A percentile compares a stretch with the other conserved stretches of the same genome.
Evolutionary conservation across 2,888 invertebrate genomes (phyloP).

Genomic region (Drosophila histrio): DNA sequence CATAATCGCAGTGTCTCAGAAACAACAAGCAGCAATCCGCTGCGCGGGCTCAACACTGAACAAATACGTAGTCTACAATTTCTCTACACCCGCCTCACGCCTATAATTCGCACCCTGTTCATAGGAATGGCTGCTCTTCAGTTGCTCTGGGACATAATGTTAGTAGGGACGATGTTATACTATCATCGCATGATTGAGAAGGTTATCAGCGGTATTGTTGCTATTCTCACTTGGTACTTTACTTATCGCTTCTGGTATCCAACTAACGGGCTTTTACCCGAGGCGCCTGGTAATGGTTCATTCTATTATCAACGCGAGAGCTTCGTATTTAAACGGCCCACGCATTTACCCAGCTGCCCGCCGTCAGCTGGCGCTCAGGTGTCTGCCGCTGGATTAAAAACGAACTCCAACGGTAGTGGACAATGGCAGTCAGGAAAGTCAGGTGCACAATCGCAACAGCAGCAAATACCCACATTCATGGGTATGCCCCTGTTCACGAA

Average conservation of each 20-base stretch:
- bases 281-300: constrained; percentile 90
- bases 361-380: constrained; percentile 26
- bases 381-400: constrained; percentile 27
- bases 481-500: constrained; percentile 89
- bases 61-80: constrained; percentile 89
- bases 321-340: constrained; percentile 78
- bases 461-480: constrained; percentile 88
- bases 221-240: constrained; percentile 94
- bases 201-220: constrained; percentile 93
- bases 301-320: constrained; percentile 89
- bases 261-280: constrained; percentile 86
- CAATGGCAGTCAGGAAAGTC: constrained; percentile 31
- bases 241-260: constrained; percentile 93
- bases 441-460: constrained; percentile 28
- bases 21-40: constrained; percentile 87
- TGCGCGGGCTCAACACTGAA: constrained; percentile 88
- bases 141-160: constrained; percentile 97
- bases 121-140: constrained; percentile 91
- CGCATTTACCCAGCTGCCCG: constrained; percentile 63
- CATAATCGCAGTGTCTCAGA: constrained; percentile 88
- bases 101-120: constrained; percentile 91
- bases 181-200: constrained; percentile 99
- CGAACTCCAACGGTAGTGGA: constrained; percentile 58
- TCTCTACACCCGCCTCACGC: constrained; percentile 91
- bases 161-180: constrained; percentile 95